Evolutionary conservation across 1,140 invertebrate genomes (phyloP), one percentile per base, ranked within the genome.

Genomic region (Rhagoletis zephyria): DNA sequence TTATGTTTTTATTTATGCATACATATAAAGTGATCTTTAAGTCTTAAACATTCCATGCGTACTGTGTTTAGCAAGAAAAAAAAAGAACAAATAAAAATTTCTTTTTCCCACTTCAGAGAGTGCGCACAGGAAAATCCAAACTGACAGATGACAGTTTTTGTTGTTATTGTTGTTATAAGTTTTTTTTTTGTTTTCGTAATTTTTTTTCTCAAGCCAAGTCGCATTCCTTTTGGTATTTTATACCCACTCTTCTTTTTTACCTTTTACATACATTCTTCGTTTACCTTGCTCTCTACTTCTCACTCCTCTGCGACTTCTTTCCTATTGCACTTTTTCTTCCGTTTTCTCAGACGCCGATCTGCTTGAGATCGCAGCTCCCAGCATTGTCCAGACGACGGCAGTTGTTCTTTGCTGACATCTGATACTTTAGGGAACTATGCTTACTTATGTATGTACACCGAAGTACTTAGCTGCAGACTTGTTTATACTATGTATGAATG

Each of bases 121-220:
- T 4, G 12, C 85, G 61, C 61, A 67, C 42, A 87, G 45, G 63
- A 67, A 87, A 87, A 87, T 87, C 45, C 64, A 51, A 87, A 87
- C 85, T 87, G 85, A 87, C 85, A 87, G 85, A 87, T 87, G 85
- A 87, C 85, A 87, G 60, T 87, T 65, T 87, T 65, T 70, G 56
- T 85, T 63, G n/a, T 63, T 1, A n/a, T n/a, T n/a, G n/a, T n/a
- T n/a, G n/a, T n/a, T n/a, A n/a, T n/a, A n/a, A n/a, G n/a, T n/a
- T n/a, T n/a, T n/a, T n/a, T n/a, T n/a, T n/a, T n/a, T n/a, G n/a
- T n/a, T n/a, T n/a, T n/a, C n/a, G n/a, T n/a, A n/a, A n/a, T n/a
- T n/a, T 60, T 85, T 85, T 85, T 63, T 63, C 59, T 85, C 56
- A 85, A 40, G 14, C 30, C 59, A 16, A 42, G 5, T 63, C 19